Percentiles rank a stretch among this genome's conserved stretches.
Conservation (phyloP, 92 coral and sea anemone genomes). For the Ricordea florida region DNA sequence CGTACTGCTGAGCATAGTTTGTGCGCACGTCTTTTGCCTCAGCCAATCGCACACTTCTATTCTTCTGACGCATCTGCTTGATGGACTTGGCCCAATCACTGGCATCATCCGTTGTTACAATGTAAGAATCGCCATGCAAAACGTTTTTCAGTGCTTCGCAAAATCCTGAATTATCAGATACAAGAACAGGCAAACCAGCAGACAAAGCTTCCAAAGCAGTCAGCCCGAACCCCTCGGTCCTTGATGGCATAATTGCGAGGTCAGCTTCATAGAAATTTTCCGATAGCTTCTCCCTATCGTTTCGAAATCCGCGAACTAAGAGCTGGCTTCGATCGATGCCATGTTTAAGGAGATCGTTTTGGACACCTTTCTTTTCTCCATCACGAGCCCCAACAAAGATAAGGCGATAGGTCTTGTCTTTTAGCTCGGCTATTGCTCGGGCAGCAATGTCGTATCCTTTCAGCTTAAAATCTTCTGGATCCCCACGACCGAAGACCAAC, state of each 20-base stretch:
- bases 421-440: conserved; percentile 21
- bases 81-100: too few relatives aligned
- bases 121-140: too few relatives aligned
- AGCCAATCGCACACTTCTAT: too few relatives aligned
- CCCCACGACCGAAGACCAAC: conserved; percentile 35
- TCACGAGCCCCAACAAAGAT: background rate
- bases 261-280: background rate
- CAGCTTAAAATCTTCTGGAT: conserved; percentile 24
- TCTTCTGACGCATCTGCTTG: too few relatives aligned
- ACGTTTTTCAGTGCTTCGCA: background rate
- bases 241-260: conserved; percentile 38
- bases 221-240: conserved; percentile 30
- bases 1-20: too few relatives aligned
- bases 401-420: conserved; percentile 7
- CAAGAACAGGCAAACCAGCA: conserved; percentile 29
- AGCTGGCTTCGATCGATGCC: too few relatives aligned
- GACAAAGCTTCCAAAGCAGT: conserved; percentile 33
- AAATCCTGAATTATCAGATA: conserved; percentile 13
- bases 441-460: conserved; percentile 38
- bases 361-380: too few relatives aligned
- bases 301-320: too few relatives aligned
- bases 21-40: too few relatives aligned
- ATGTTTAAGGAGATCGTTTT: too few relatives aligned
- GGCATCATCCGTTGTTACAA: too few relatives aligned
- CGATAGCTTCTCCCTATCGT: conserved; percentile 10